Evolutionary conservation across 2,888 invertebrate species (phyloP), one percentile per base, ranked within the genome.

Genomic region (Balanococcus diminutus): DNA sequence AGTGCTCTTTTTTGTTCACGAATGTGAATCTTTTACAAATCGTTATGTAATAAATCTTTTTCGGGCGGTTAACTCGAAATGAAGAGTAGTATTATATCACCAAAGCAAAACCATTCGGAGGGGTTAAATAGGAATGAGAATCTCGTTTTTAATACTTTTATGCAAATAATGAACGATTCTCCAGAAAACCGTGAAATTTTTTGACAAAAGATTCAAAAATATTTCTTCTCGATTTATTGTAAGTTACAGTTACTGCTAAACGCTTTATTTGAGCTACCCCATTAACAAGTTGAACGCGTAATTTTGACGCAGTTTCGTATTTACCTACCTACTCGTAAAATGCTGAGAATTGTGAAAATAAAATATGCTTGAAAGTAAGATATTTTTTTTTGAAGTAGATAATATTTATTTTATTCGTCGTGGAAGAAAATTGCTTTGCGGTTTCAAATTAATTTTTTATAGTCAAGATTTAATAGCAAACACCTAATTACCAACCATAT

Each of bases 31-130:
- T 14, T 67, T 67, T 28, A 28, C 67, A 14, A 67, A 67, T 67
- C 67, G 28, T 67, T 67, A 5, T 28, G 28, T 9, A 67, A 67
- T 67, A 67, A 67, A 67, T 67, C 25, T 67, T 67, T 67, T 67
- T 67, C 67, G 28, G 67, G 28, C 67, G 67, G 67, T 67, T 67
- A 67, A 67, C 67, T 67, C 67, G 67, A 67, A 67, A 67, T 67
- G 67, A 67, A 67, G 67, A 67, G 67, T 67, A 67, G 28, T 28
- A 28, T 67, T 67, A 67, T 28, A 67, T 28, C 67, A 67, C 67
- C 67, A 67, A 67, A 67, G 28, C 28, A 67, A 67, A 25, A 25
- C 25, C 67, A 67, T 28, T 67, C n/a, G 25, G 67, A 67, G 67
- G 25, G 28, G 67, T 67, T 67, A 67, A 67, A 67, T 67, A 67